These are phyloP conservation scores for Vidua chalybeata DNA, from an alignment of 2,113 vertebrate species.

Conservation along the genomic window DNA sequence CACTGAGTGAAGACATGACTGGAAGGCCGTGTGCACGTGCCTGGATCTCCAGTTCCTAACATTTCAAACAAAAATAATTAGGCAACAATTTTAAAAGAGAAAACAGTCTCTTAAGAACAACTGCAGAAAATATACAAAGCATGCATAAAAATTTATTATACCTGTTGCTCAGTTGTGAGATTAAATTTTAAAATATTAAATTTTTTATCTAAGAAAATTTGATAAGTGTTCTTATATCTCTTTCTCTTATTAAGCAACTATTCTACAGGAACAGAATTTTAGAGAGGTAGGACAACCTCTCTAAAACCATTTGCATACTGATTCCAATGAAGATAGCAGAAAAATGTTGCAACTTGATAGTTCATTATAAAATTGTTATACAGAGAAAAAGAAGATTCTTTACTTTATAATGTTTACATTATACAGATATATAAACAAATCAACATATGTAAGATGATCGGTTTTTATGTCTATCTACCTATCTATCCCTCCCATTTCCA, in stretches of 20 bases:
- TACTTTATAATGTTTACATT: neutral
- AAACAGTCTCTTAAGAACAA: neutral
- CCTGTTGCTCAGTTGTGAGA: neutral
- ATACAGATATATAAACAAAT: neutral
- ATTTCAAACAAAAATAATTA: conserved; percentile 39
- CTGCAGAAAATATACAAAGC: neutral
- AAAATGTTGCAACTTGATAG: neutral
- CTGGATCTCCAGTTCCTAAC: conserved; percentile 95
- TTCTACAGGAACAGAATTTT: neutral
- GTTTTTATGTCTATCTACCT: neutral
- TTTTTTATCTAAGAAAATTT: neutral
- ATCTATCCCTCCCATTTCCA: neutral
- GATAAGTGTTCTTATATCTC: neutral
- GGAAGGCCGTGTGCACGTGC: conserved; percentile 91
- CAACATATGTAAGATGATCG: rapidly evolving
- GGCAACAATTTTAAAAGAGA: neutral
- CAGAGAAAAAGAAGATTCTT: neutral
- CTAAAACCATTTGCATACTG: neutral
- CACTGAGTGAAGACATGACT: conserved; percentile 77
- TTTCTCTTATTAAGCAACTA: neutral
- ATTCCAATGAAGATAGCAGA: neutral
- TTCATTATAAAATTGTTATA: neutral
- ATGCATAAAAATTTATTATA: neutral
- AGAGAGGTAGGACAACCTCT: neutral
- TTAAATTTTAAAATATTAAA: neutral